Base-by-base conservation (phyloP, 64 coral and sea anemone species). In the Dendronephthya gigantea region DNA sequence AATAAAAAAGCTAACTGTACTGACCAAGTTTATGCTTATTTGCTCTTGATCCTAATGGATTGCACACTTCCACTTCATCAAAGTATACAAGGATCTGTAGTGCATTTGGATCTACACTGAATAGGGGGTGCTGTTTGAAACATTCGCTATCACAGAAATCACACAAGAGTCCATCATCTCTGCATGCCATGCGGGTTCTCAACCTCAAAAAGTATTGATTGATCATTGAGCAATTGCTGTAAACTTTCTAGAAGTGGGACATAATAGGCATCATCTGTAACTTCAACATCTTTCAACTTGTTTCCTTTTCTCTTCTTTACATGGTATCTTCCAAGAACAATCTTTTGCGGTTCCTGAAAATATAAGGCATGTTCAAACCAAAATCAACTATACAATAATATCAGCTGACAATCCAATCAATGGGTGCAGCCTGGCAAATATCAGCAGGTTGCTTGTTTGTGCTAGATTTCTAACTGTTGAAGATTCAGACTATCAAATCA, bases 101-200 rank as follows among this genome's bases (percentile, higher is more conserved):
- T 34, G 69, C 69, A 75, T 4, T 75, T 75, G 69, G 69, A 75
- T 75, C 69, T 23, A 33, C 34, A 38, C 30, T 13, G 35, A 75
- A 75, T 33, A 75, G 69, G 35, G 69, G 69, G n/a, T 75, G 69
- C 15, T 75, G 69, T 75, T 75, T 75, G 15, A 75, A 75, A 30
- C 69, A 13, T 75, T 75, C 69, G 25, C 69, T 75, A 37, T 75
- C 69, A 75, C 69, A 75, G 34, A 75, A 75, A 75, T 75, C 69
- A 75, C 12, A 33, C 34, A 75, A 4, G 9, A 75, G 35, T 75
- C 29, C 35, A 75, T 75, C 69, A 22, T 75, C 69, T 75, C 69
- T 75, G 69, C 69, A 75, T 70, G 66, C 66, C 12, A 75, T 75
- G 69, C 34, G 69, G 69, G 69, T 75, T 75, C 17, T 75, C 69